Evolutionary conservation across 2,888 invertebrate species (phyloP), one percentile per base, ranked within the genome.

Genomic region (Drosophila falleni): DNA sequence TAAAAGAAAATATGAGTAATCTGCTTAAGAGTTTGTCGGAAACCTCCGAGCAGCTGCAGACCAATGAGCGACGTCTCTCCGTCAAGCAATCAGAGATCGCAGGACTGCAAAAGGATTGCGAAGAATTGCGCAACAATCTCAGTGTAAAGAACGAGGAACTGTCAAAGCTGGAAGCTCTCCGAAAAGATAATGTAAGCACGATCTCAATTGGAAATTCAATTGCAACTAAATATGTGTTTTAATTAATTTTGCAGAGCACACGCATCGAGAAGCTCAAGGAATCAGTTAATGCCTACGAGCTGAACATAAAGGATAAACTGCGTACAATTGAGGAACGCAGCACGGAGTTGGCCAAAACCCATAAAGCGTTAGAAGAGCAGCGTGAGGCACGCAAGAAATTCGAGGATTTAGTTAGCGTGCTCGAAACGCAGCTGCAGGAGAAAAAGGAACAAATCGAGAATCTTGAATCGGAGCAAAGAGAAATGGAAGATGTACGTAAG

Each of bases 401-500:
- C 0, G 92, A 92, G 54, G 92, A 91, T 69, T 78, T 92, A 6
- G 89, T 92, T 5, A 89, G 91, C 6, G 90, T 92, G 31, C 79
- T 92, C 2, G 92, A 92, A 58, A 78, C 81, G 0, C 92, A 92
- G 58, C 71, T 92, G 31, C 91, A 91, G 62, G 91, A 91, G 49
- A 92, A 91, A 64, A 92, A 92, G 70, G 91, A 92, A 49, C 90
- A 90, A 61, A 89, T 92, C 67, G 90, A 91, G 23, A 77, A 71
- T 60, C 90, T 91, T 19, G 92, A 92, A 72, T 73, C 77, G 60
- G 92, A 92, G 71, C 77, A 91, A 3, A 91, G 90, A 66, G 92
- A 92, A 79, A 92, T 92, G 0, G 92, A 92, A 69, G 92, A 92
- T 60, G 66, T 92, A 79, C 90, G 92, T 29, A 92, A 92, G 76